phyloP scores from a whole-genome alignment of 2,888 invertebrate species.

The Disparrhopalites patrizii region DNA sequence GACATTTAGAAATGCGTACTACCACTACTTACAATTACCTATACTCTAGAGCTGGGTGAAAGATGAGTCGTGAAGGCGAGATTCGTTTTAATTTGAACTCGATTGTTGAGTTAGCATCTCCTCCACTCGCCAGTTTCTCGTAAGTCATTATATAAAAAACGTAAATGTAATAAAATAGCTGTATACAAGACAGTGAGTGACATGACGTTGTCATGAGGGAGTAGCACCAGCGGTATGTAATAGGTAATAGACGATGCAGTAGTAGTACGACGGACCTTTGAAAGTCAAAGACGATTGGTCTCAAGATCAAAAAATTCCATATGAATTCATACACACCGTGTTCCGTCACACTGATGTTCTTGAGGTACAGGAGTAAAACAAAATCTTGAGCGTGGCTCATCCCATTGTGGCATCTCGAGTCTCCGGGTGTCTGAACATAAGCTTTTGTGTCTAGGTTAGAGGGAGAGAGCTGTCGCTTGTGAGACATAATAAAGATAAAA shows the following conservation, averaged over 20 bases:
- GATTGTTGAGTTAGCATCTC: slow-evolving; percentile 26
- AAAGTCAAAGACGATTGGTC: no score
- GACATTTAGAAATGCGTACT: background rate
- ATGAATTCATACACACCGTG: no score
- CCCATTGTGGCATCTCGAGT: slow-evolving; percentile 1
- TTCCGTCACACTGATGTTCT: no score
- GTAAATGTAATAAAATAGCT: slow-evolving; percentile 25
- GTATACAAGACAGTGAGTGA: slow-evolving; percentile 25
- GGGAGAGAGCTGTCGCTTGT: background rate
- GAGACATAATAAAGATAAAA: slow-evolving; percentile 1
- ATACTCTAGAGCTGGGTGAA: slow-evolving; percentile 1
- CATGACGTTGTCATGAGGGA: slow-evolving; percentile 20
- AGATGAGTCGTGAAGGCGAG: slow-evolving; percentile 22
- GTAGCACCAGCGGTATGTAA: no score
- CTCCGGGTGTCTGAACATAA: background rate
- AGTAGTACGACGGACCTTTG: no score
- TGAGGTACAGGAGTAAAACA: no score
- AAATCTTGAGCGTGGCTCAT: background rate
- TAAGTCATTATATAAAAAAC: slow-evolving; percentile 23
- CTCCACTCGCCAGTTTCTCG: slow-evolving; percentile 22
- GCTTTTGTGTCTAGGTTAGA: no score
- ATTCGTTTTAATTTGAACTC: slow-evolving; percentile 25
- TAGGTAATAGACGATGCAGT: no score
- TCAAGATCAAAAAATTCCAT: no score
- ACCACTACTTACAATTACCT: no score